Evolutionary conservation across 1,140 invertebrate species (phyloP), one percentile per base, ranked within the genome.

Genomic region (Drosophila truncata): DNA sequence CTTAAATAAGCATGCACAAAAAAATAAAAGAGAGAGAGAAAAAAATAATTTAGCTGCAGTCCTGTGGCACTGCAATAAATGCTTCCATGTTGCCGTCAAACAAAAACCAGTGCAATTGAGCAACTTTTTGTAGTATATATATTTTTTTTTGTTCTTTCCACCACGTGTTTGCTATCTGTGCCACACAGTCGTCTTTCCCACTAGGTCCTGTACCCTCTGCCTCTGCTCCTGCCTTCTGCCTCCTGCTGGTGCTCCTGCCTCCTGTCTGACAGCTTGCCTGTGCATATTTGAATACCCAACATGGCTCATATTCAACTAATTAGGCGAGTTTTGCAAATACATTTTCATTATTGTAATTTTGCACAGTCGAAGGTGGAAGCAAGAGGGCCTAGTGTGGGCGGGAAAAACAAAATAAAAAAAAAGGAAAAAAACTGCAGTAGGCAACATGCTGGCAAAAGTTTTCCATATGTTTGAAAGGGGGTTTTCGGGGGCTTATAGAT

Each of bases 311-410:
- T 88, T 88, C 85, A 85, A 81, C 86, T 90, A 90, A 90, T 90
- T 90, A 90, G 81, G 70, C 78, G 78, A 90, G 85, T 85, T 90
- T 79, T 78, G 78, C 85, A 90, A 90, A 90, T 90, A 90, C 85
- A 90, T 90, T 90, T 90, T 90, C 85, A 90, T 90, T 90, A 90
- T 90, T 90, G 85, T 90, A 90, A 90, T 90, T 90, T 85, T 77
- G 71, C 71, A 78, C 76, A 54, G 63, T 33, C 52, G 33, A 55
- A 55, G 52, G 52, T 55, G 52, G 33, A 20, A 63, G 47, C 18
- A 55, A 11, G 37, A 44, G 41, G 55, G 35, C 29, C 33, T 16
- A 44, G 37, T 31, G 50, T 57, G 54, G 62, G 27, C 11, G 4
- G 35, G 13, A 47, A 50, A 65, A 42, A 66, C 74, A 75, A 59